phyloP scores from a whole-genome alignment of 2,888 invertebrate genomes.

The Archaeoteleia sp. region DNA sequence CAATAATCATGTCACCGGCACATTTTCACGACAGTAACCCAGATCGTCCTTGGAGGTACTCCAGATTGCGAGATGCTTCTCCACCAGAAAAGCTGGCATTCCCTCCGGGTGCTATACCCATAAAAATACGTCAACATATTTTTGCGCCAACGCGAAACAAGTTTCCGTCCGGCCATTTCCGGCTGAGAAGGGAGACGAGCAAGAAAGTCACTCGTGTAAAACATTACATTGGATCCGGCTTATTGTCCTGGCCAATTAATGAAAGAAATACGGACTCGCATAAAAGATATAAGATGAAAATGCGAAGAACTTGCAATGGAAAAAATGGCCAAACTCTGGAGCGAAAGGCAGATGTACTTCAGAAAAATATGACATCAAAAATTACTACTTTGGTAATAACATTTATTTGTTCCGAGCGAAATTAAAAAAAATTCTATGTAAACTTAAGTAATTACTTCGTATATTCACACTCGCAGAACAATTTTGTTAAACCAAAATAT shows the following conservation, averaged over 20 bases:
- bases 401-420: too few relatives aligned
- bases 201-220: not conserved
- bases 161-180: not conserved
- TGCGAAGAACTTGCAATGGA: not conserved
- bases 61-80: constrained; percentile 58
- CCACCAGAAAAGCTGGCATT: constrained; percentile 60
- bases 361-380: too few relatives aligned
- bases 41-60: constrained; percentile 67
- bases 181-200: constrained; percentile 3
- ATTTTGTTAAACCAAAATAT: too few relatives aligned
- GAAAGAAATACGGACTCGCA: constrained; percentile 22
- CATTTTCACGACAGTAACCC: constrained; percentile 67
- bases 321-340: too few relatives aligned
- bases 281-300: constrained; percentile 12
- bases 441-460: too few relatives aligned
- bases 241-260: constrained; percentile 47
- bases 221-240: constrained; percentile 14
- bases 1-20: constrained; percentile 56
- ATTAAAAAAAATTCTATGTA: too few relatives aligned
- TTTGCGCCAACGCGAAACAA: constrained; percentile 14
- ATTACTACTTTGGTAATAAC: too few relatives aligned
- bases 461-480: too few relatives aligned
- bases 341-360: too few relatives aligned
- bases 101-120: constrained; percentile 1
- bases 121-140: constrained; percentile 25